Base-by-base conservation (phyloP, 2,888 invertebrate species). In the Tolmerus cingulatus region DNA sequence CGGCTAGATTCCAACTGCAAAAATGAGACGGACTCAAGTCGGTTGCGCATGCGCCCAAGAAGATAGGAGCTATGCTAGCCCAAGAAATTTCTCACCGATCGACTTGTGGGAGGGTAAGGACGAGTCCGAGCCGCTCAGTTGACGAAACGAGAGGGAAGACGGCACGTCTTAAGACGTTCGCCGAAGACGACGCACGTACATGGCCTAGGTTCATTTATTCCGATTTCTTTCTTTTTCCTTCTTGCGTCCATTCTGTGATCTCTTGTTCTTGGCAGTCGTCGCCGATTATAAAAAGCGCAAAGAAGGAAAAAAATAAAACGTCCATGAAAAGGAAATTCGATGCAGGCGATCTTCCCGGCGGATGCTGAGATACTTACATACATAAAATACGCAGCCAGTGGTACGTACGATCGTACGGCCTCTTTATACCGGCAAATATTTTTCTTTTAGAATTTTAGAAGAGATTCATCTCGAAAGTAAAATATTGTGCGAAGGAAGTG, bases 121-220 rank as follows among this genome's bases (percentile, higher is more conserved):
- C 74, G 74, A 74, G n/a, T 23, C 57, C 30, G 5, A 66, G 2
- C 8, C n/a, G 7, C 8, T 30, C 27, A 14, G 2, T 5, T 34
- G 85, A 46, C 16, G 46, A 46, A 85, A 46, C 23, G 74, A 85
- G 85, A 85, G 16, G 30, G 46, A 85, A 74, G 16, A 84, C 23
- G n/a, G n/a, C 34, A n/a, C 23, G 8, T 66, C 66, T 66, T 66
- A 34, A 34, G 34, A 23, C n/a, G 82, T 34, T 40, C 37, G n/a
- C n/a, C 27, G 27, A 74, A 85, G 74, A 85, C 74, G 46, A 74
- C 74, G 30, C 19, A 55, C 82, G 82, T 82, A 82, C 85, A 85
- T 85, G 85, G 85, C 85, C 85, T 85, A 85, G 85, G 85, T 85
- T 85, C 85, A 85, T 85, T 85, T 85, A 85, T 85, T 85, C 85